Evolutionary conservation across 2,888 invertebrate genomes (phyloP).

Genomic region (Steinernema hermaphroditum): DNA sequence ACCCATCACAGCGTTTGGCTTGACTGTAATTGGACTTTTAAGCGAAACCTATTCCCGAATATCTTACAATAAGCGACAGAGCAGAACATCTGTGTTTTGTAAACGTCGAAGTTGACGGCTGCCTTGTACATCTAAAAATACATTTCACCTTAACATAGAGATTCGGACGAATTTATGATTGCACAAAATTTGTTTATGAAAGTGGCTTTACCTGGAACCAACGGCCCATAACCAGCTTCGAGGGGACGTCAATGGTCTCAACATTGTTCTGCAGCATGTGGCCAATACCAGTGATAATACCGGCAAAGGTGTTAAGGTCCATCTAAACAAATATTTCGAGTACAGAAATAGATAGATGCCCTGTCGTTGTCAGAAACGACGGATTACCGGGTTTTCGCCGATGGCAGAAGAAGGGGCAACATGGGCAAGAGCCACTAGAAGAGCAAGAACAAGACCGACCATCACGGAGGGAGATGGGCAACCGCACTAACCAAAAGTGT

Average conservation of each 20-base stretch:
- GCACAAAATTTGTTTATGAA: no score
- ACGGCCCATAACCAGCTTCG: conserved; percentile 63
- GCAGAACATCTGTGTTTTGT: conserved; percentile 67
- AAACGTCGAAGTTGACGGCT: conserved; percentile 66
- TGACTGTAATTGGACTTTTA: conserved; percentile 60
- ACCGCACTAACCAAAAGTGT: conserved; percentile 31
- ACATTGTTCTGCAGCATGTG: conserved; percentile 63
- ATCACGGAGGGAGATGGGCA: conserved; percentile 29
- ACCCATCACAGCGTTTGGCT: conserved; percentile 65
- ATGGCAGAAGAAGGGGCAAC: conserved; percentile 44
- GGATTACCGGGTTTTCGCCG: conserved; percentile 63
- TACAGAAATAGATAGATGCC: background rate
- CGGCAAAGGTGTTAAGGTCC: conserved; percentile 64
- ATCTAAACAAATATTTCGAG: conserved; percentile 58
- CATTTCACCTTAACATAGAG: no score
- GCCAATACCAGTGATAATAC: conserved; percentile 65
- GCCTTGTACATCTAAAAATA: conserved; percentile 67
- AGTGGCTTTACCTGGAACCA: conserved; percentile 65
- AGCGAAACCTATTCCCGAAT: no score
- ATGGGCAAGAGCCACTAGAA: background rate
- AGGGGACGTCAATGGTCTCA: conserved; percentile 64
- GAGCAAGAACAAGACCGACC: conserved; percentile 25
- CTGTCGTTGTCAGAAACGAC: background rate
- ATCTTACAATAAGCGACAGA: conserved; percentile 66
- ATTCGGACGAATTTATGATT: no score